Percentiles rank a stretch among this genome's conserved stretches.
phyloP scores from a whole-genome alignment of 2,113 vertebrate genomes.

The Zapornia atra region DNA sequence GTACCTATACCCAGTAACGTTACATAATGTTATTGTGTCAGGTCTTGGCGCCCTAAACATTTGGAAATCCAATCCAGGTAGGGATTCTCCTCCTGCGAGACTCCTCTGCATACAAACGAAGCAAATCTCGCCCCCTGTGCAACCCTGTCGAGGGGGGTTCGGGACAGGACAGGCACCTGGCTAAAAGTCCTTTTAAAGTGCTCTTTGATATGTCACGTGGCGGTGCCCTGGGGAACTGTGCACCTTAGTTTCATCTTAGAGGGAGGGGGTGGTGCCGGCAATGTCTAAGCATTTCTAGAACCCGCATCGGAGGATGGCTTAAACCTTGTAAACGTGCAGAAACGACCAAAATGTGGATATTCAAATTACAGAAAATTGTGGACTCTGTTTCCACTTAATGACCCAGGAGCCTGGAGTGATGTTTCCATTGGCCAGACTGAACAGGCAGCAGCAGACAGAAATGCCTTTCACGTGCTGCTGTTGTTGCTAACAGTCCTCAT shows the following conservation, averaged over 20 bases:
- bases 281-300: not conserved
- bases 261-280: not conserved
- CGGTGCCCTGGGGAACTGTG: not conserved
- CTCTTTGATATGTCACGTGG: not conserved
- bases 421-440: not conserved
- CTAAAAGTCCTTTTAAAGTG: not conserved
- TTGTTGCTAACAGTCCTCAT: not conserved
- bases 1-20: not conserved
- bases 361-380: not conserved
- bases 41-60: not conserved
- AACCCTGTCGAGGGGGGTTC: not conserved
- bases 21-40: conserved; percentile 13
- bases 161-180: not conserved
- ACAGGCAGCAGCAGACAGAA: not conserved
- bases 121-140: not conserved
- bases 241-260: not conserved
- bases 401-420: not conserved
- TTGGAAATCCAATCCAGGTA: not conserved
- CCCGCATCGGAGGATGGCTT: not conserved
- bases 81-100: not conserved
- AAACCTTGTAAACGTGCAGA: not conserved
- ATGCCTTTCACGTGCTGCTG: not conserved
- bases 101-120: not conserved
- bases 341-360: not conserved
- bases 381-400: not conserved